Evolutionary conservation across 2,888 invertebrate genomes (phyloP).

Genomic region (Formica aserva): DNA sequence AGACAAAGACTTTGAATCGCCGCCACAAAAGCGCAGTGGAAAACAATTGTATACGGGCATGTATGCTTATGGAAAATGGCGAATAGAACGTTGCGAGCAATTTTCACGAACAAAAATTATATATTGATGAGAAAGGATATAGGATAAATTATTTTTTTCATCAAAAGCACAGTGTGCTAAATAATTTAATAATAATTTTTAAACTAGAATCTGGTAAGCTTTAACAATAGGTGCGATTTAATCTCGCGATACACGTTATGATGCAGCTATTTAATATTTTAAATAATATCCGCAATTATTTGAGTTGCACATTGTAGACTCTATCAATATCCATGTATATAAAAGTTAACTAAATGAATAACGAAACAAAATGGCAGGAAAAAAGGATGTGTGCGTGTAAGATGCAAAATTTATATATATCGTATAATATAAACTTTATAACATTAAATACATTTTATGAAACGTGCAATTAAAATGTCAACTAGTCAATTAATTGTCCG

Average conservation of each 20-base stretch:
- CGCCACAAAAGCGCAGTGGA: conserved; percentile 64
- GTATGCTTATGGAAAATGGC: conserved; percentile 58
- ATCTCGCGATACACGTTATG: background rate
- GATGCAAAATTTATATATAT: conserved; percentile 4
- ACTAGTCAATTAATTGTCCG: conserved; percentile 2
- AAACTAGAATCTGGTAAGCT: background rate
- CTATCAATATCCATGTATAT: background rate
- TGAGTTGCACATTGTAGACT: background rate
- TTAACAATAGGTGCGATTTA: background rate
- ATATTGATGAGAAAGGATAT: conserved; percentile 30
- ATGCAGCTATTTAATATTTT: background rate
- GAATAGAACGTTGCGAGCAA: conserved; percentile 56
- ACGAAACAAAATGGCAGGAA: background rate
- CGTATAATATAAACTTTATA: background rate
- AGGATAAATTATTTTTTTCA: conserved; percentile 11
- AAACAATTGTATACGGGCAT: conserved; percentile 62
- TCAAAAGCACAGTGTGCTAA: background rate
- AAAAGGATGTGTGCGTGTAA: background rate
- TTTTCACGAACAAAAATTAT: conserved; percentile 57
- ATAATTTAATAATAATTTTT: conserved; percentile 36
- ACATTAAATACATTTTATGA: background rate
- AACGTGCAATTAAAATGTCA: background rate
- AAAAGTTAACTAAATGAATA: background rate
- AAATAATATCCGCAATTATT: background rate
- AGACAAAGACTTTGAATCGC: conserved; percentile 35